A percentile compares a stretch with the other conserved stretches of the same genome.
Conservation (phyloP, 2,113 vertebrate species). For the Nerophis ophidion region DNA sequence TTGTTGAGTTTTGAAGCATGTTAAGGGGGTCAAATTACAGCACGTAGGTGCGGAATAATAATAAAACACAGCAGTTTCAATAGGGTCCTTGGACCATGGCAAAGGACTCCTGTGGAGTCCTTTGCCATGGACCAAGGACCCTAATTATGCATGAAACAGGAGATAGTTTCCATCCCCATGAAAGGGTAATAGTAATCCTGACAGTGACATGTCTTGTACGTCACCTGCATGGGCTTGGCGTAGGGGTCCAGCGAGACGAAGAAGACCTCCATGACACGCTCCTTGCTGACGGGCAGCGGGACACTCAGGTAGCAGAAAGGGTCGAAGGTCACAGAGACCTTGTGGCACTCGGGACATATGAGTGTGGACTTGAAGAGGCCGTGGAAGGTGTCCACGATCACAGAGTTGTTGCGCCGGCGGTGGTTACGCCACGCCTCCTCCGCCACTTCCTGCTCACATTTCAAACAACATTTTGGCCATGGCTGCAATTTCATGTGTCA, state of each 20-base stretch:
- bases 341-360: conserved; percentile 81
- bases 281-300: conserved; percentile 80
- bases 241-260: conserved; percentile 81
- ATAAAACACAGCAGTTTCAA: too few species aligned
- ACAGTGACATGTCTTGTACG: too few species aligned
- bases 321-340: conserved; percentile 86
- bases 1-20: too few species aligned
- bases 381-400: conserved; percentile 88
- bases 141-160: too few species aligned
- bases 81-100: too few species aligned
- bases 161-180: too few species aligned
- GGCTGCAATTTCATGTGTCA: too few species aligned
- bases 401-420: conserved; percentile 81
- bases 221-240: conserved; percentile 80
- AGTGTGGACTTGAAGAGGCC: conserved; percentile 89
- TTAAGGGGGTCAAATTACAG: too few species aligned
- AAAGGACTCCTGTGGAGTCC: too few species aligned
- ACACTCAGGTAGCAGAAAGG: conserved; percentile 90
- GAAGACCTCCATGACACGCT: conserved; percentile 85
- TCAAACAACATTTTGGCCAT: neutral
- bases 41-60: too few species aligned
- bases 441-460: conserved; percentile 75
- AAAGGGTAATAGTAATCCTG: too few species aligned
- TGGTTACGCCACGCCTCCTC: conserved; percentile 87
- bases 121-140: too few species aligned